Evolutionary conservation across 1,140 invertebrate species (phyloP), one percentile per base, ranked within the genome.

Genomic region (Pseudoatta argentina): DNA sequence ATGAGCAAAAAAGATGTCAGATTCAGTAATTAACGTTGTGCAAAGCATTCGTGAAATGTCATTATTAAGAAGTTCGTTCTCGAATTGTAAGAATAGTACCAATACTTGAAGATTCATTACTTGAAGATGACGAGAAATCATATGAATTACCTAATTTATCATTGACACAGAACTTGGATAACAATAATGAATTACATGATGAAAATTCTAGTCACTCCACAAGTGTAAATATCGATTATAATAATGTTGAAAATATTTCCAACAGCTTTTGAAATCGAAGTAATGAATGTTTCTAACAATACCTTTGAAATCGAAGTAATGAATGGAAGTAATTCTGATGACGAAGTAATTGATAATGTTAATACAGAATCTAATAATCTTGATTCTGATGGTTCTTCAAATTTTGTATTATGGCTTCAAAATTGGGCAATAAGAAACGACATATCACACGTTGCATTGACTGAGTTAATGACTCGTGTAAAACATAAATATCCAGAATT

Each of bases 21-120:
- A 66, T 66, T 66, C 63, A n/a, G 30, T 66, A 18, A 8, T 66
- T 66, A 66, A 66, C 63, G 30, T 39, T 18, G 0, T 8, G 16
- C 63, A 66, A 66, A 66, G 18, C 63, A 66, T 8, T 34, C 7
- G 30, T 34, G 63, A 64, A 64, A n/a, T 30, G 2, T 66, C 63
- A 66, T 66, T 64, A 64, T 64, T 66, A 30, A 66, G 64, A 66
- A 66, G 18, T 66, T 66, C 30, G 30, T 66, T n/a, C 18, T 16
- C 8, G 30, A 66, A 66, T 66, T 39, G 6, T 66, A 66, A 4
- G 16, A 66, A 66, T 66, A 66, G 8, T 39, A 39, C 18, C 21
- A 57, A n/a, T 57, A 21, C 8, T 39, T 10, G 8, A 66, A 21
- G 21, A 21, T 21, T 7, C 63, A 39, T 4, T 66, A 34, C 16